Conservation (phyloP, 2,797 vertebrate species). For the Lutjanus campechanus region DNA sequence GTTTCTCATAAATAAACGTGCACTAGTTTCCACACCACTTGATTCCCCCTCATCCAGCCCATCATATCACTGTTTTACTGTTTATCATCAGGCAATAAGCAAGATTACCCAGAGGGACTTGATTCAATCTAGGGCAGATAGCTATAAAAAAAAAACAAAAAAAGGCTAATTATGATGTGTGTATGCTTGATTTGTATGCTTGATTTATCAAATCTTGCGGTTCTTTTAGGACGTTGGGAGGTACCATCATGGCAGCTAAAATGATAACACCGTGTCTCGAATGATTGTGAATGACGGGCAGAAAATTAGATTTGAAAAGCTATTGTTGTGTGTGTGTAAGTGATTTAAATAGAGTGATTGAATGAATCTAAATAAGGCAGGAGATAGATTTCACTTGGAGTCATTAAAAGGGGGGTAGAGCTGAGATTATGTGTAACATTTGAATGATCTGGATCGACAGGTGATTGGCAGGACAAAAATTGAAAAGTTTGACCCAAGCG, state of each 20-base stretch:
- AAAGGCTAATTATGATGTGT: background rate
- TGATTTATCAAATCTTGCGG: slow-evolving; percentile 19
- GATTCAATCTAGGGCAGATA: slow-evolving; percentile 50
- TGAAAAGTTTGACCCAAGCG: too few relatives aligned
- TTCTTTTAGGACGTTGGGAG: slow-evolving; percentile 14
- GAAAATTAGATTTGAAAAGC: slow-evolving; percentile 21
- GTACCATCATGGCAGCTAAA: background rate
- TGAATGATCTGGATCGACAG: background rate
- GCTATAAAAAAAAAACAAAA: background rate
- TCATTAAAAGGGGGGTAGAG: background rate
- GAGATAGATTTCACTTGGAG: background rate
- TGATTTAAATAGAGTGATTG: background rate
- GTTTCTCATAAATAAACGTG: background rate
- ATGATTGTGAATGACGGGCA: background rate
- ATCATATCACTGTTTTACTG: slow-evolving; percentile 14
- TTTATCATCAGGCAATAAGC: slow-evolving; percentile 41
- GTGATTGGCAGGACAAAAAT: background rate
- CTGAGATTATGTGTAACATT: background rate
- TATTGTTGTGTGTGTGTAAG: background rate
- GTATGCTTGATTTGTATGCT: background rate
- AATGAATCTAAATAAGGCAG: background rate
- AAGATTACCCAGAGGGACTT: slow-evolving; percentile 34
- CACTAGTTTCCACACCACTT: slow-evolving; percentile 4
- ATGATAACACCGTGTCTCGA: background rate
- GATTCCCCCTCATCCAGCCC: slow-evolving; percentile 10